Conservation (phyloP, 2,797 vertebrate genomes). For the Propithecus deckenii region DNA sequence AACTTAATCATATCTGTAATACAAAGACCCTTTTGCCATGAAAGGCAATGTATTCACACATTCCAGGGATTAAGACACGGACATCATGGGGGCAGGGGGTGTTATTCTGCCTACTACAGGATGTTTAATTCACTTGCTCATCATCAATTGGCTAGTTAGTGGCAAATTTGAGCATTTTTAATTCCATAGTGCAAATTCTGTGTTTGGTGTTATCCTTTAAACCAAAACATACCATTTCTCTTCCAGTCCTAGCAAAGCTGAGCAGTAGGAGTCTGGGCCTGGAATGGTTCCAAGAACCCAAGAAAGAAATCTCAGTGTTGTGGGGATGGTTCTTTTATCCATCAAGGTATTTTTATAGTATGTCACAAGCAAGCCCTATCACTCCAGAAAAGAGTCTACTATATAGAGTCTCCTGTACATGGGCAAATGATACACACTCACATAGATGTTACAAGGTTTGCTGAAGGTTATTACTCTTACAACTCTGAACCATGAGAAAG, state of each 20-base stretch:
- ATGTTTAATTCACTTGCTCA: neutral
- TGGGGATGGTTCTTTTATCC: neutral
- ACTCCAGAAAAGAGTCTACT: neutral
- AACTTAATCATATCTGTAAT: neutral
- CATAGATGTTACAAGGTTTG: neutral
- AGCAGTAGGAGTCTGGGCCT: neutral
- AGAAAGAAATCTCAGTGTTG: neutral
- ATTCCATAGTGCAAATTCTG: neutral
- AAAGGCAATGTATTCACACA: neutral
- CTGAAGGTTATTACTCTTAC: neutral
- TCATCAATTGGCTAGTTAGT: neutral
- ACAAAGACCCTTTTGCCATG: neutral
- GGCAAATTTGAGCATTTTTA: neutral
- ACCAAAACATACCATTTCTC: accelerated
- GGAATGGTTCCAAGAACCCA: neutral
- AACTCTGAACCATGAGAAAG: neutral
- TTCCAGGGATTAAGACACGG: neutral
- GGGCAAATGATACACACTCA: neutral
- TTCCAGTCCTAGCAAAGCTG: neutral
- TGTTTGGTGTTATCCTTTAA: neutral
- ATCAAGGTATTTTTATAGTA: neutral
- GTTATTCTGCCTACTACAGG: neutral
- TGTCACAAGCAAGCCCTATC: neutral
- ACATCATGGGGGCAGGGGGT: accelerated
- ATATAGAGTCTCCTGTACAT: neutral